Evolutionary conservation across 2,888 invertebrate genomes (phyloP).

Genomic region (Drosophila demipolita): DNA sequence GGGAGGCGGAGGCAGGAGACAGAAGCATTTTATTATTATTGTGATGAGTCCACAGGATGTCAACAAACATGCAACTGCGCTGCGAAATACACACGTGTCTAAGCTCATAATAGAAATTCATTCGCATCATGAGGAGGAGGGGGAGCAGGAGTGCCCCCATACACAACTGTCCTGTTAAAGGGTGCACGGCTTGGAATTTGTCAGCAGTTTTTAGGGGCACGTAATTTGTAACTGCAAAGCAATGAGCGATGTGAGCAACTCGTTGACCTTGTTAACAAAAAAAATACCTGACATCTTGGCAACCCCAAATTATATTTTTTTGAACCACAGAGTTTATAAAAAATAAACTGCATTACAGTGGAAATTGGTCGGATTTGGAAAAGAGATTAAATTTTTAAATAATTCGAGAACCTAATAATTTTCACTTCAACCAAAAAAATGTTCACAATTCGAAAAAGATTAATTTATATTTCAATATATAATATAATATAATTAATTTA

Average conservation of each 20-base stretch:
- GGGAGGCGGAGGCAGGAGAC: neutral
- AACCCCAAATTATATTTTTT: constrained; percentile 35
- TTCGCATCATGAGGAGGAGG: constrained; percentile 39
- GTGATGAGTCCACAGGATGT: constrained; percentile 64
- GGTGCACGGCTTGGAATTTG: constrained; percentile 42
- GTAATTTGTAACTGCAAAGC: constrained; percentile 56
- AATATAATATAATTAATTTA: no score
- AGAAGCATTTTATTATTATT: constrained; percentile 67
- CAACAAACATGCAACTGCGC: constrained; percentile 68
- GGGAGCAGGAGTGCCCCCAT: neutral
- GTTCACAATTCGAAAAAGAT: neutral
- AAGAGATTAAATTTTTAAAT: neutral
- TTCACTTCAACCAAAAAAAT: neutral
- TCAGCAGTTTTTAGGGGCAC: constrained; percentile 59
- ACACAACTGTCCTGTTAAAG: neutral
- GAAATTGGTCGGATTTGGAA: neutral
- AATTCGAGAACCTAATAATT: accelerated
- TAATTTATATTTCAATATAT: no score
- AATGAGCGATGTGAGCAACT: constrained; percentile 6
- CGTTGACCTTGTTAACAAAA: constrained; percentile 13
- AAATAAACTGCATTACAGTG: constrained; percentile 14
- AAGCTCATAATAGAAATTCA: constrained; percentile 60
- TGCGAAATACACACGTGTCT: constrained; percentile 48
- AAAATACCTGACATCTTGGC: constrained; percentile 9
- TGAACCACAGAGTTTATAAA: constrained; percentile 19